Base-by-base conservation (phyloP, 2,113 vertebrate genomes). In the Sus scrofa region DNA sequence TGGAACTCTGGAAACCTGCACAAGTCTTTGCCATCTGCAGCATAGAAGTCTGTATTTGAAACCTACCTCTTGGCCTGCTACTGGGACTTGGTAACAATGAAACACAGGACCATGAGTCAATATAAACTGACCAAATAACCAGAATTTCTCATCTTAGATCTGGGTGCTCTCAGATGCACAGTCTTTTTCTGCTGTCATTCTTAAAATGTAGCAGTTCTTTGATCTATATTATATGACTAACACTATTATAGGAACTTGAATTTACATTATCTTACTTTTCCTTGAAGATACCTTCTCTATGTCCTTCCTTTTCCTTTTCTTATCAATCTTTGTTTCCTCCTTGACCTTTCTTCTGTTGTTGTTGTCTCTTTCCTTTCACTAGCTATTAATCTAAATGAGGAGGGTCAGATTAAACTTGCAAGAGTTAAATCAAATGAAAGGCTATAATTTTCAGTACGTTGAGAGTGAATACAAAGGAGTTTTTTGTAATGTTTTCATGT, bases 401-500 rank as follows among this genome's bases (percentile, higher is more conserved):
- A n/a, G n/a, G n/a, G n/a, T n/a, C n/a, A n/a, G n/a, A n/a, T n/a
- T n/a, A n/a, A 24, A 82, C 10, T 86, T 78, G 11, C 32, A 73
- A 73, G 32, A 86, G 32, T 65, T 87, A 89, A 94, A 84, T 37
- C 50, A 97, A 95, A 60, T 85, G 14, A 14, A 82, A 74, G 34
- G 56, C 50, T 95, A 12, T 79, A 91, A 93, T 94, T 94, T 91
- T 86, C 70, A 85, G 20, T 60, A 78, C 12, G 78, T 34, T 34
- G 10, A 94, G 11, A 24, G 2, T 78, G 12, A 44, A 37, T 62
- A 39, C 4, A 86, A 84, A 83, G 8, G 81, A 92, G 79, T 88
- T 93, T 79, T 95, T 37, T 83, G 6, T 26, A 71, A 79, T 93
- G 89, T n/a, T 93, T 96, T 95, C 90, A 34, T 85, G 71, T 54